Conservation (phyloP, 2,113 vertebrate species). For the Physeter macrocephalus region DNA sequence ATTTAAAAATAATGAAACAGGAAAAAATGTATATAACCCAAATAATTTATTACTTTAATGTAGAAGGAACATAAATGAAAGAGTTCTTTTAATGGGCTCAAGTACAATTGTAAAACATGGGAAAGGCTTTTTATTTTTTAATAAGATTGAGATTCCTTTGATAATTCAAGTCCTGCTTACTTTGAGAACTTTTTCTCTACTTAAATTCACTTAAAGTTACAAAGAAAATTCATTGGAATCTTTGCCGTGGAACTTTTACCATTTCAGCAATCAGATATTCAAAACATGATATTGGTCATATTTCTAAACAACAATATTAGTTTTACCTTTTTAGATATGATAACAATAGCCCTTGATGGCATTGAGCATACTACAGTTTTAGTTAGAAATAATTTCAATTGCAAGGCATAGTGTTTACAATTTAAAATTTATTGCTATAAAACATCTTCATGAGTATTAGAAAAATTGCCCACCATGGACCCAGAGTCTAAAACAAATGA, state of each 20-base stretch:
- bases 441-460: conserved; percentile 21
- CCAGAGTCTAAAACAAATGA: conserved; percentile 21
- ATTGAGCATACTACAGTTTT: background rate
- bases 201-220: conserved; percentile 9
- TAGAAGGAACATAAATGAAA: background rate
- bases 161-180: background rate
- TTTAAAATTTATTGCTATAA: conserved; percentile 21
- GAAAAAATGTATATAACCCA: background rate
- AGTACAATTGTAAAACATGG: background rate
- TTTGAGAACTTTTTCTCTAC: background rate
- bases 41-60: conserved; percentile 8
- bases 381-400: conserved; percentile 10
- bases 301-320: background rate
- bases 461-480: background rate
- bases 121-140: conserved; percentile 14
- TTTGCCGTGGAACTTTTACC: background rate
- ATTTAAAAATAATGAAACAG: conserved; percentile 19
- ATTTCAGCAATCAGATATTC: background rate
- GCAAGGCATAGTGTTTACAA: background rate
- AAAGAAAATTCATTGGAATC: background rate
- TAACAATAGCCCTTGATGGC: background rate
- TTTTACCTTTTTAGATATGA: background rate
- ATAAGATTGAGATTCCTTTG: background rate
- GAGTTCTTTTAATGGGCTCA: background rate
- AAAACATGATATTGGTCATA: background rate